phyloP scores from a whole-genome alignment of 2,797 vertebrate genomes.

The Carcharodon carcharias region DNA sequence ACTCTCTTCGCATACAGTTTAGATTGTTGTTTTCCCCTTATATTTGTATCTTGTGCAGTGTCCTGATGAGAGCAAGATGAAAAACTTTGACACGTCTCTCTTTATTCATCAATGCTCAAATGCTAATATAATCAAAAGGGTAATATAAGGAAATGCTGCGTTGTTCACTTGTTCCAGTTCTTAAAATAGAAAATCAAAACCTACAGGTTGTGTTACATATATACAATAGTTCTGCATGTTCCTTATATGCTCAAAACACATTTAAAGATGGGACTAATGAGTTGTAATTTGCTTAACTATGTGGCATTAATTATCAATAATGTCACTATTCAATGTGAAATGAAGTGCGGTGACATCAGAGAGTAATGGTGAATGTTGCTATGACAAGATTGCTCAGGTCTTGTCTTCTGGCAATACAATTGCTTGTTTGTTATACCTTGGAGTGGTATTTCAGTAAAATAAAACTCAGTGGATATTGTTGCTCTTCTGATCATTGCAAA shows the following conservation, averaged over 20 bases:
- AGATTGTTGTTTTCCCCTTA: no score
- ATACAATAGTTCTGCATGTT: background rate
- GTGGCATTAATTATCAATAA: background rate
- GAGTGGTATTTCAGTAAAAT: background rate
- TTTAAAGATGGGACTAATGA: background rate
- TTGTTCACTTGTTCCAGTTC: background rate
- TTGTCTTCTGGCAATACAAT: background rate
- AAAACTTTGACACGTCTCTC: no score
- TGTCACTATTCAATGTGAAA: background rate
- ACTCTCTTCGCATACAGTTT: no score
- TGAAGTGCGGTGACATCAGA: background rate
- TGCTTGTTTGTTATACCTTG: background rate
- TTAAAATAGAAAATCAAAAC: background rate
- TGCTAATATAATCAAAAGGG: background rate
- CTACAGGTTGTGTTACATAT: background rate
- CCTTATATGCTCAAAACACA: background rate
- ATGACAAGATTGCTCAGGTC: background rate
- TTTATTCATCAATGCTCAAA: background rate
- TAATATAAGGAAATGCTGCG: background rate
- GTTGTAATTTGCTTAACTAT: background rate
- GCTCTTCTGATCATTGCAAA: background rate
- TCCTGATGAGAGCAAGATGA: no score
- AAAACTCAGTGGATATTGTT: background rate
- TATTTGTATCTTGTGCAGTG: no score
- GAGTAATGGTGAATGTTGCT: background rate